phyloP scores from a whole-genome alignment of 2,797 vertebrate genomes.

The Sarcoramphus papa region DNA sequence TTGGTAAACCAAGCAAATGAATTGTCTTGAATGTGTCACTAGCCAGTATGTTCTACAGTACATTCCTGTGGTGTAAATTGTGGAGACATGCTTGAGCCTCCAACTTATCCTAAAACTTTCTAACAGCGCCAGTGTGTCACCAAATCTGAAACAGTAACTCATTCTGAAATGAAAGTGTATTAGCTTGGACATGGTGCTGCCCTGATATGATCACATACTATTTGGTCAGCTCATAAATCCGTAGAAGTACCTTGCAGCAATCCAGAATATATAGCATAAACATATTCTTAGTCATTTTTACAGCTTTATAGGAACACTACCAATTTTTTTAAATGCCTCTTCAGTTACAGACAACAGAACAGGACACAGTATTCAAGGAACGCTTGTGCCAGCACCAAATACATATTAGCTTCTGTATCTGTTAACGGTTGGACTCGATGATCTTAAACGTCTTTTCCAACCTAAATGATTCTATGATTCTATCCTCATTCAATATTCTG shows the following conservation, averaged over 20 bases:
- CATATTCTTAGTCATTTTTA: background rate
- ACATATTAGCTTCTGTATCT: background rate
- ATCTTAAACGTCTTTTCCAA: background rate
- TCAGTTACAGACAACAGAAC: background rate
- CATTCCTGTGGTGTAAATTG: background rate
- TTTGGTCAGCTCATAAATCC: background rate
- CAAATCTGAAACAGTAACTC: background rate
- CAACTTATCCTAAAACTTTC: background rate
- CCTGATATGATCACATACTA: background rate
- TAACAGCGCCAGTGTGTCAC: background rate
- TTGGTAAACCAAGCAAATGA: background rate
- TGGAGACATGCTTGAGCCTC: background rate
- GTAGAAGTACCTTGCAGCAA: background rate
- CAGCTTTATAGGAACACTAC: background rate
- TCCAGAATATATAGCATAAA: background rate
- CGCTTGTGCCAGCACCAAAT: background rate
- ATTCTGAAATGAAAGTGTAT: background rate
- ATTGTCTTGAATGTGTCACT: background rate
- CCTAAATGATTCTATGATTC: background rate
- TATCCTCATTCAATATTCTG: background rate
- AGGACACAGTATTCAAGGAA: background rate
- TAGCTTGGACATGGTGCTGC: background rate
- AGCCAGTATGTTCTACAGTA: background rate
- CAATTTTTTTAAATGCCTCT: background rate
- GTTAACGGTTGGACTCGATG: background rate